Evolutionary conservation across 64 coral and sea anemone species (phyloP), one percentile per base, ranked within the genome.

Genomic region (Hydrozoanthus tunicans): DNA sequence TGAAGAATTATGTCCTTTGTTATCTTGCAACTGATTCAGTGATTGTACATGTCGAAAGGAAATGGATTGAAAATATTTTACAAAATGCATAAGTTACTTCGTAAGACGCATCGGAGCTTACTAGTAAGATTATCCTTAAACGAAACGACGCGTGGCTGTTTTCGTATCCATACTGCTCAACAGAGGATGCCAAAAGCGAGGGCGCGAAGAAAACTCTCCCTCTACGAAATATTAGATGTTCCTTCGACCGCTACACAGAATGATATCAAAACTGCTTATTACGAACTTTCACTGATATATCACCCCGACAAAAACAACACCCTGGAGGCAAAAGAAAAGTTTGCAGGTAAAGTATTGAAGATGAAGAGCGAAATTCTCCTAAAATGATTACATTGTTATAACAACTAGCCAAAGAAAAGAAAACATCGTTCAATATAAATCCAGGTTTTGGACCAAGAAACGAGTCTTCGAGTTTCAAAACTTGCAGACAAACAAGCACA

Each of bases 161-260:
- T 4, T 11, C 20, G 15, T 72, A 73, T 7, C 27, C 66, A 71
- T 3, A 88, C 23, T 72, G 23, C 68, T 10, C 84, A 88, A 9
- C 23, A 88, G 15, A 73, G 68, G 24, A 6, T 74, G 32, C 69
- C 69, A 23, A 73, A 74, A 24, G 24, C 9, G 10, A 86, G 73
- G 9, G 5, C 56, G 25, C 54, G 84, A 58, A 26, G 84, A 88
- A 73, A 72, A 88, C 23, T 74, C 9, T 71, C 77, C 4, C 71
- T 93, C 23, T 96, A 96, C 79, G 95, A 96, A 51, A 54, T 94
- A 3, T 32, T 96, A n/a, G 92, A 93, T 13, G 82, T 96, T 20
- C 90, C 89, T 0, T 83, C 93, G 11, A 90, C 90, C 5, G 95
- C 95, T 0, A 96, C 95, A 63, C 95, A 94, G 51, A 73, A 54